Conservation (phyloP, 2,888 invertebrate species). For the Trissolcus japonicus region DNA sequence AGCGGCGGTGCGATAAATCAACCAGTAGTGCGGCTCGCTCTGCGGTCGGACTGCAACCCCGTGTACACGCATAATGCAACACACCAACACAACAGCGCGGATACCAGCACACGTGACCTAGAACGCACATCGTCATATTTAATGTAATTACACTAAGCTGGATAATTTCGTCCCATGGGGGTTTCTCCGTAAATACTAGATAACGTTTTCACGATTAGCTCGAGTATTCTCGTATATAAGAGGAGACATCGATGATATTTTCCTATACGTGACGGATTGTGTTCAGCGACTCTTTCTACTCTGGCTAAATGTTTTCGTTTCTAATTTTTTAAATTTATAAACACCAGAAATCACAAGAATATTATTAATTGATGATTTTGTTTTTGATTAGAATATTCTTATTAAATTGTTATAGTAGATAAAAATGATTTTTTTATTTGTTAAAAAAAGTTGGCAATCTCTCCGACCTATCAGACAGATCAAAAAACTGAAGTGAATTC, state of each 20-base stretch:
- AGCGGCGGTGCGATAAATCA: constrained; percentile 48
- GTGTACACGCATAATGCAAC: constrained; percentile 44
- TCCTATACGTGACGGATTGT: no score
- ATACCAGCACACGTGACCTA: constrained; percentile 14
- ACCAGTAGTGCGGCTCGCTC: constrained; percentile 53
- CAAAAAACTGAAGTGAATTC: constrained; percentile 27
- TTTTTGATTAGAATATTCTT: no score
- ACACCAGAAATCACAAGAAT: no score
- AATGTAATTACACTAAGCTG: constrained; percentile 50
- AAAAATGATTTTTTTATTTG: not conserved
- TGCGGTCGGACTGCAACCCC: constrained; percentile 48
- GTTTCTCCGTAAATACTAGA: constrained; percentile 33
- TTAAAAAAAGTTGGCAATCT: not conserved
- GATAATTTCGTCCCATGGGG: constrained; percentile 40
- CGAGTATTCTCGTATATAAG: constrained; percentile 16
- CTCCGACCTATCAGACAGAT: constrained; percentile 25
- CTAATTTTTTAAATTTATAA: no score
- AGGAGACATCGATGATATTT: no score
- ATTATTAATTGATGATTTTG: no score
- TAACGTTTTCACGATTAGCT: constrained; percentile 22
- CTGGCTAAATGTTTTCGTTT: no score
- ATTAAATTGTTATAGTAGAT: no score
- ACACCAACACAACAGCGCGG: constrained; percentile 4
- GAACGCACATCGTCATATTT: constrained; percentile 41
- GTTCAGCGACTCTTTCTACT: no score